Evolutionary conservation across 2,113 vertebrate genomes (phyloP).

Genomic region (Trematomus loennbergii): DNA sequence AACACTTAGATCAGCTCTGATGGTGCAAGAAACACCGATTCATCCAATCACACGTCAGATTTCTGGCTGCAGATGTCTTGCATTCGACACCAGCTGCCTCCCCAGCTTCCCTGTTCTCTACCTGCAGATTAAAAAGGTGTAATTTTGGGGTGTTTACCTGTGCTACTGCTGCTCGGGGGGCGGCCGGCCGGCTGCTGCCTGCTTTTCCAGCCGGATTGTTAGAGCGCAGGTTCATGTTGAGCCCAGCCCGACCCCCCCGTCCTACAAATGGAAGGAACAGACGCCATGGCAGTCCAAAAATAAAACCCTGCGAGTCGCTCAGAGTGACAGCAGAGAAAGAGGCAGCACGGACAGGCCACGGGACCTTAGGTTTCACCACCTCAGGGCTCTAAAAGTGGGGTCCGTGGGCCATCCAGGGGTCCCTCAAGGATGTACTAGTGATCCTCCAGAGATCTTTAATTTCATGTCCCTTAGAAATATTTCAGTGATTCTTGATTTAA

Average conservation of each 20-base stretch:
- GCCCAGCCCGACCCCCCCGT: constrained; percentile 77
- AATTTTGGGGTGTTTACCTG: constrained; percentile 85
- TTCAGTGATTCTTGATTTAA: too few species aligned
- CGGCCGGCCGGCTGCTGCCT: constrained; percentile 82
- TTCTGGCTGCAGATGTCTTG: constrained; percentile 14
- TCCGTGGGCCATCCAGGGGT: constrained; percentile 53
- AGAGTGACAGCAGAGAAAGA: constrained; percentile 64
- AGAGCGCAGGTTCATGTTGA: constrained; percentile 81
- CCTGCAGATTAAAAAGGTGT: constrained; percentile 51
- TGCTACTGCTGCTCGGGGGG: constrained; percentile 74
- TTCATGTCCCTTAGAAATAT: too few species aligned
- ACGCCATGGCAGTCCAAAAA: constrained; percentile 88
- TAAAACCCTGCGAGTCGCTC: constrained; percentile 81
- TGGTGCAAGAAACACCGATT: constrained; percentile 19
- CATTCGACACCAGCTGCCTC: constrained; percentile 23
- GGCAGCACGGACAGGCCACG: constrained; percentile 38
- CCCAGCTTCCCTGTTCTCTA: neutral
- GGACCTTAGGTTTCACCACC: constrained; percentile 71
- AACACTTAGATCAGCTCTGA: constrained; percentile 30
- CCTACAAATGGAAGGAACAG: constrained; percentile 83
- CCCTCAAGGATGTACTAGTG: neutral
- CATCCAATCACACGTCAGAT: constrained; percentile 33
- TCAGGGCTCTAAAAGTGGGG: constrained; percentile 53
- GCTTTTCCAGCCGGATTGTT: constrained; percentile 81
- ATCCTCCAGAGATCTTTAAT: too few species aligned